Evolutionary conservation across 2,113 vertebrate species (phyloP).

Genomic region (Sorex fumeus): DNA sequence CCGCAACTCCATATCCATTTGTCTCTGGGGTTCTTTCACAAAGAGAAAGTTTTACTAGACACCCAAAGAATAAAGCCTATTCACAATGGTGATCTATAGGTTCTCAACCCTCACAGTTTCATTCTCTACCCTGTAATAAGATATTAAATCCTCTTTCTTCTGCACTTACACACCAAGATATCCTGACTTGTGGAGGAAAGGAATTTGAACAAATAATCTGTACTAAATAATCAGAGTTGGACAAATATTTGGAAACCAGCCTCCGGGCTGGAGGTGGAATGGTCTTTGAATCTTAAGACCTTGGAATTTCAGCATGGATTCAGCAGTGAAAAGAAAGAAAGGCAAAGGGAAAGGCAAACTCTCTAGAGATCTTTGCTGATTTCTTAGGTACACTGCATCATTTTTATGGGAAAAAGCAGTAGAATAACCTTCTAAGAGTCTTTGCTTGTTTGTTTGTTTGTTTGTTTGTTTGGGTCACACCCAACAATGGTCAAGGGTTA

Average conservation of each 20-base stretch:
- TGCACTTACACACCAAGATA: neutral
- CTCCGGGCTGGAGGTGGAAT: neutral
- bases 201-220: neutral
- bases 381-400: neutral
- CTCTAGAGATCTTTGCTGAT: neutral
- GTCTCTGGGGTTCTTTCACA: neutral
- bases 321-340: conserved; percentile 6
- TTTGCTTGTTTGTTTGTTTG: no score
- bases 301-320: neutral
- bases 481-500: no score
- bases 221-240: neutral
- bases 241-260: neutral
- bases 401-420: conserved; percentile 16
- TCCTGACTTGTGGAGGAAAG: neutral
- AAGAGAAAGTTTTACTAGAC: neutral
- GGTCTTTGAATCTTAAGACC: neutral
- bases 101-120: neutral
- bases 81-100: neutral
- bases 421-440: neutral
- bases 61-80: neutral
- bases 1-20: neutral
- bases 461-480: no score
- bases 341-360: neutral
- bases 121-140: neutral
- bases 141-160: neutral